Conservation (phyloP, 2,888 invertebrate species). For the Aphidius colemani region DNA sequence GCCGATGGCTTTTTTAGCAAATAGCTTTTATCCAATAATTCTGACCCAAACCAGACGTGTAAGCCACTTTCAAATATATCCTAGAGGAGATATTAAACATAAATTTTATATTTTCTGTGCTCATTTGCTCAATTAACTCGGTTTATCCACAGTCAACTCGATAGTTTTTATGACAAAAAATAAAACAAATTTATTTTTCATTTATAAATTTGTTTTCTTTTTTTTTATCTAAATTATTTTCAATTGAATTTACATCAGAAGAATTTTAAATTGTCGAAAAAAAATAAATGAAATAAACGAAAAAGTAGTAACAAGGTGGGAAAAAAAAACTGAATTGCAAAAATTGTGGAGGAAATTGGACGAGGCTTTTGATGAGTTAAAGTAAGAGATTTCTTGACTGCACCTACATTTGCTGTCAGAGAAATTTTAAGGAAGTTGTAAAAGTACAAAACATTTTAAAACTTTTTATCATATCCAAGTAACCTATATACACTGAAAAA, state of each 20-base stretch:
- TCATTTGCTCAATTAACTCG: conserved; percentile 21
- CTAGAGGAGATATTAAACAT: conserved; percentile 22
- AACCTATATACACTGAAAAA: neutral
- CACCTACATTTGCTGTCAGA: neutral
- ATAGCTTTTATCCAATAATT: conserved; percentile 25
- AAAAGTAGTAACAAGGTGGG: neutral
- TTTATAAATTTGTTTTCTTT: neutral
- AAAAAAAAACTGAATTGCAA: neutral
- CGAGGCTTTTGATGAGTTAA: conserved; percentile 6
- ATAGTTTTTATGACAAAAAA: too few species aligned
- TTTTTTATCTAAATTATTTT: too few species aligned
- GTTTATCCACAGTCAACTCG: conserved; percentile 8
- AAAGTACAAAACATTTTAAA: conserved; percentile 15
- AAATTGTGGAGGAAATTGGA: conserved; percentile 10
- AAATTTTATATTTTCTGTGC: conserved; percentile 18
- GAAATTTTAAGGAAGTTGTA: conserved; percentile 10
- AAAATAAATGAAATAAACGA: neutral
- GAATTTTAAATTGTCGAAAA: neutral
- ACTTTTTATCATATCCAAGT: conserved; percentile 2
- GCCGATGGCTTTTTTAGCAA: conserved; percentile 7
- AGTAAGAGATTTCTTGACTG: conserved; percentile 20
- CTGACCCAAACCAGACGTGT: conserved; percentile 3
- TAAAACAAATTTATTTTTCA: neutral
- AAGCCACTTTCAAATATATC: conserved; percentile 12
- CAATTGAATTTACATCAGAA: neutral